Percentiles rank a stretch among this genome's conserved stretches.
Conservation (phyloP, 2,113 vertebrate species). For the Herpailurus yagouaroundi region DNA sequence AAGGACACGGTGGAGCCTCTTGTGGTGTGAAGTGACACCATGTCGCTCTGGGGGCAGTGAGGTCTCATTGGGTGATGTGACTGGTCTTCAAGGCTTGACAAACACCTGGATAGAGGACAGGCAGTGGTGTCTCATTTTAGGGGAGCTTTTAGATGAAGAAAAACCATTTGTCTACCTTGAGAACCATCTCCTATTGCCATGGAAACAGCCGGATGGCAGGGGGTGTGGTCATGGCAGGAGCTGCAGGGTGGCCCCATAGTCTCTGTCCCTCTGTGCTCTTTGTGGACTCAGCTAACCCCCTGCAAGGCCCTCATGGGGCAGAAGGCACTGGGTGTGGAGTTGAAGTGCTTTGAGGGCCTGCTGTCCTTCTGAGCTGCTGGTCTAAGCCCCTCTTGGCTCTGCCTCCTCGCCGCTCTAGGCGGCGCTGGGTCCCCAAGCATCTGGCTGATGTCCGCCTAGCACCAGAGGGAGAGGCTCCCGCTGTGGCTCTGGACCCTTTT, state of each 20-base stretch:
- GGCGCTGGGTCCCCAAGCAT: not conserved
- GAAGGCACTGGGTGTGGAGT: not conserved
- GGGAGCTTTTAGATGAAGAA: constrained; percentile 38
- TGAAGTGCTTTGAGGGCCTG: no score
- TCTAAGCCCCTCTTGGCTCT: not conserved
- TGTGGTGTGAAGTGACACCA: not conserved
- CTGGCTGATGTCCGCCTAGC: not conserved
- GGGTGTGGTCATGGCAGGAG: not conserved
- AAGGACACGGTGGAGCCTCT: not conserved
- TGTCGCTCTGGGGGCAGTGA: not conserved
- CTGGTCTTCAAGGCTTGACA: not conserved
- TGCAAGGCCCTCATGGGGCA: not conserved
- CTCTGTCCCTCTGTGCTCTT: not conserved
- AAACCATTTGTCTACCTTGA: not conserved
- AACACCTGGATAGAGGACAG: not conserved
- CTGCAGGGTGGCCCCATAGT: not conserved
- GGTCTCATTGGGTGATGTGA: not conserved
- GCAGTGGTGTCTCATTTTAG: not conserved
- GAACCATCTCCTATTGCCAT: not conserved
- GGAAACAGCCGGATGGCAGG: not conserved
- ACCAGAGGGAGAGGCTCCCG: not conserved
- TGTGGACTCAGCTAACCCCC: not conserved
- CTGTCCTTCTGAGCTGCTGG: not conserved
- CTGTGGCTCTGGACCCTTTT: not conserved
- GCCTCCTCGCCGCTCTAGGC: not conserved